Conservation (phyloP, 2,888 invertebrate species). For the Lottia gigantea region DNA sequence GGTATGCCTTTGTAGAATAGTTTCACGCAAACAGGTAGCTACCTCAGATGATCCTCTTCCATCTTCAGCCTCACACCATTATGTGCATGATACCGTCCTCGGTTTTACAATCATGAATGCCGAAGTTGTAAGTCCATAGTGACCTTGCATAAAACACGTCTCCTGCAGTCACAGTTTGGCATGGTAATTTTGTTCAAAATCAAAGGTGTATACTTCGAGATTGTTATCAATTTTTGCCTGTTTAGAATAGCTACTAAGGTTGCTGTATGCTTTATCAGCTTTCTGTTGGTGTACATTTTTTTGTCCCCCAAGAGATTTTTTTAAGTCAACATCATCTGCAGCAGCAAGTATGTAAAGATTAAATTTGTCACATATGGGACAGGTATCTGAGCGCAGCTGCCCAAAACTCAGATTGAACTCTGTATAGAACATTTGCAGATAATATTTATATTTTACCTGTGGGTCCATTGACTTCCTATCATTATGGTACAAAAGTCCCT, state of each 20-base stretch:
- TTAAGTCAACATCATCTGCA: too few species aligned
- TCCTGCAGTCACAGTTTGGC: too few species aligned
- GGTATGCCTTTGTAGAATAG: constrained; percentile 14
- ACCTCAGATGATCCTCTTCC: constrained; percentile 25
- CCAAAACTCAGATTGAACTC: constrained; percentile 27
- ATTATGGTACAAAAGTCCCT: constrained; percentile 18
- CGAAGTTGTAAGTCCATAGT: constrained; percentile 27
- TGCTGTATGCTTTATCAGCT: too few species aligned
- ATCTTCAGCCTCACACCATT: constrained; percentile 21
- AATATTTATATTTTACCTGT: constrained; percentile 21
- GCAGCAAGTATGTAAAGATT: constrained; percentile 15
- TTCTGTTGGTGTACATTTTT: too few species aligned
- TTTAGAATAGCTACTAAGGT: too few species aligned
- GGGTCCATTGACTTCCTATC: constrained; percentile 19
- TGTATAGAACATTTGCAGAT: constrained; percentile 21
- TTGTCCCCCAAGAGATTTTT: too few species aligned
- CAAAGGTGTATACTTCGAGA: too few species aligned
- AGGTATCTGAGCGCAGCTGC: constrained; percentile 26
- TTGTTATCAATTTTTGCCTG: too few species aligned
- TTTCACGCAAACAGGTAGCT: constrained; percentile 21
- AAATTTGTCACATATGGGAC: constrained; percentile 26
- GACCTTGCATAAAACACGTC: not conserved
- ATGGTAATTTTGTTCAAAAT: too few species aligned
- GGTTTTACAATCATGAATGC: constrained; percentile 24
- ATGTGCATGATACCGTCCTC: constrained; percentile 23